These are phyloP conservation scores for Myanophis thanlyinensis DNA, from an alignment of 2,113 vertebrate species.

Conservation along the genomic window DNA sequence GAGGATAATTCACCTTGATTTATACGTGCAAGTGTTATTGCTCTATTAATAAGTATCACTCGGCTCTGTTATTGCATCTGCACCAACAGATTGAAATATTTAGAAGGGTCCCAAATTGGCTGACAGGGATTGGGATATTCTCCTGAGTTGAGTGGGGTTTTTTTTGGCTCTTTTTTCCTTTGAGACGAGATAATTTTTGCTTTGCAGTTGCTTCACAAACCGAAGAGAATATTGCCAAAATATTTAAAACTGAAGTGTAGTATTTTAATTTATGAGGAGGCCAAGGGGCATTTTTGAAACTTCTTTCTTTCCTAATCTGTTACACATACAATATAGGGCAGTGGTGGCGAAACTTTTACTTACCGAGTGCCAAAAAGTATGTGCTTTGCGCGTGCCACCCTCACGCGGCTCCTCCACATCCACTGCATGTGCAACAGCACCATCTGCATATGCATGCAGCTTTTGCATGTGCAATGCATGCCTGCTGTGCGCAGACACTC, in stretches of 20 bases:
- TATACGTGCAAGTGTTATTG: constrained; percentile 23
- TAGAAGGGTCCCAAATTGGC: constrained; percentile 29
- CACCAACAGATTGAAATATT: constrained; percentile 22
- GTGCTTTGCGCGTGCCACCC: no score
- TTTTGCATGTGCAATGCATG: no score
- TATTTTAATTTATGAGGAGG: neutral
- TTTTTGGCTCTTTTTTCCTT: neutral
- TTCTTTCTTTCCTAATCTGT: neutral
- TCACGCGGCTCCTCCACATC: no score
- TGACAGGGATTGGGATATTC: neutral
- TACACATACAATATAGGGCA: neutral
- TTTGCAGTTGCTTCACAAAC: neutral
- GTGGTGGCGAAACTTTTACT: no score
- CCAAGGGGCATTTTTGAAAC: neutral
- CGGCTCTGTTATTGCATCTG: constrained; percentile 44
- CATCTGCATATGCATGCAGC: no score
- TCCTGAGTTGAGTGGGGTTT: neutral
- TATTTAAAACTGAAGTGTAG: neutral
- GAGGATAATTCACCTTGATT: constrained; percentile 31
- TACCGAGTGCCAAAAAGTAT: no score
- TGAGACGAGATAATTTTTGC: neutral
- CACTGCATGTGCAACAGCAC: no score
- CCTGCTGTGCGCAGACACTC: no score
- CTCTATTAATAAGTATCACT: constrained; percentile 33
- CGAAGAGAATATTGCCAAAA: neutral